These are phyloP conservation scores for Trimorus sp. DNA, from an alignment of 2,888 invertebrate species.

Conservation along the genomic window DNA sequence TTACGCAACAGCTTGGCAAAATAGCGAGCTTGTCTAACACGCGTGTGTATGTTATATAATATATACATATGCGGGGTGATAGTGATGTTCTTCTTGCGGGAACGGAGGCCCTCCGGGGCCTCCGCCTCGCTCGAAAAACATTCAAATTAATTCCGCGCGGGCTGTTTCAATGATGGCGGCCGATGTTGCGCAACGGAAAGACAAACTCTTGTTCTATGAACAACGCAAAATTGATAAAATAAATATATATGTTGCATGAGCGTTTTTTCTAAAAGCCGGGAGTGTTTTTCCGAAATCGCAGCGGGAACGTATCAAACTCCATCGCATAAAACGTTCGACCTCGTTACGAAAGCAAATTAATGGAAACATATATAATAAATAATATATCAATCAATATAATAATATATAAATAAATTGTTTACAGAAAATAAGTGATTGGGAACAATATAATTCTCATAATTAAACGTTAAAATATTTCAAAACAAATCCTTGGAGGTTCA, in stretches of 20 bases:
- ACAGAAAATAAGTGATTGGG: no score
- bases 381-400: no score
- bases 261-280: background rate
- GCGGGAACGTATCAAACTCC: background rate
- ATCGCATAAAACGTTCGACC: no score
- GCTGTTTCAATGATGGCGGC: conserved; percentile 78
- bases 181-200: conserved; percentile 77
- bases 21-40: conserved; percentile 58
- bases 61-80: conserved; percentile 53
- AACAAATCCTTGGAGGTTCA: no score
- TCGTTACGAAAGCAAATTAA: no score
- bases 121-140: conserved; percentile 78
- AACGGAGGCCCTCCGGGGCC: conserved; percentile 74
- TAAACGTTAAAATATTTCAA: no score
- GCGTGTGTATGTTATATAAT: conserved; percentile 53
- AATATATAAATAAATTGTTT: no score
- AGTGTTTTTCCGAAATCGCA: background rate
- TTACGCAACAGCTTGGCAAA: no score
- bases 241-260: conserved; percentile 36
- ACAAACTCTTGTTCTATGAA: conserved; percentile 69
- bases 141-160: conserved; percentile 79
- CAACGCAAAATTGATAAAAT: conserved; percentile 54
- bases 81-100: conserved; percentile 69
- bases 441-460: no score
- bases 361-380: no score